Conservation (phyloP, 2,113 vertebrate species). For the Alligator mississippiensis region DNA sequence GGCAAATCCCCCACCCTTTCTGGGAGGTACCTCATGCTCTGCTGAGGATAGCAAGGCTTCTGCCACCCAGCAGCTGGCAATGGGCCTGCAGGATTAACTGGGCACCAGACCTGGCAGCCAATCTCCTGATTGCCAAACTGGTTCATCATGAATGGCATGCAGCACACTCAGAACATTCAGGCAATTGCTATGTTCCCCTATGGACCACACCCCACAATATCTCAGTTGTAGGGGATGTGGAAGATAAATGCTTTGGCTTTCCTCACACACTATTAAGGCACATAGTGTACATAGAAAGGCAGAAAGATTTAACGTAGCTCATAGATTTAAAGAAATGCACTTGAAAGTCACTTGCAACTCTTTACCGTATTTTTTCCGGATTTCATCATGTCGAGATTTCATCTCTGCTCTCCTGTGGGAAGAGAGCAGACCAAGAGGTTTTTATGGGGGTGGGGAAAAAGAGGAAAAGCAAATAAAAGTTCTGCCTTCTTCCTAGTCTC, state of each 20-base stretch:
- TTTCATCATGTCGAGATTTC: constrained; percentile 93
- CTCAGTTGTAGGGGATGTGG: background rate
- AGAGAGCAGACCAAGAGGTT: background rate
- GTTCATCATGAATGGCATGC: too few relatives aligned
- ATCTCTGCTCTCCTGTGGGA: constrained; percentile 89
- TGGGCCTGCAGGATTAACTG: too few relatives aligned
- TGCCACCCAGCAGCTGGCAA: too few relatives aligned
- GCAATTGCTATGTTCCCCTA: background rate
- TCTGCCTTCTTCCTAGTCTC: background rate
- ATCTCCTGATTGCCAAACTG: background rate
- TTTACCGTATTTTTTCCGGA: constrained; percentile 95
- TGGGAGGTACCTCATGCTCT: too few relatives aligned
- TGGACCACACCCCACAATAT: background rate
- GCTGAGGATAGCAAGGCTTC: too few relatives aligned
- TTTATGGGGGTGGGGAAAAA: background rate
- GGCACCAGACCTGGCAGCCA: background rate
- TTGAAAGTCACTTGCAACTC: background rate
- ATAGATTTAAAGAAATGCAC: background rate
- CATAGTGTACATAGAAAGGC: background rate
- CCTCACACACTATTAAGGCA: background rate
- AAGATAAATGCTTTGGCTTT: background rate
- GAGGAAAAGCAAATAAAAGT: background rate
- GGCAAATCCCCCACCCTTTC: too few relatives aligned
- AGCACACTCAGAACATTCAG: background rate
- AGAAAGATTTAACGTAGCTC: background rate